Evolutionary conservation across 2,888 invertebrate species (phyloP).

Genomic region (Melieria crassipennis): DNA sequence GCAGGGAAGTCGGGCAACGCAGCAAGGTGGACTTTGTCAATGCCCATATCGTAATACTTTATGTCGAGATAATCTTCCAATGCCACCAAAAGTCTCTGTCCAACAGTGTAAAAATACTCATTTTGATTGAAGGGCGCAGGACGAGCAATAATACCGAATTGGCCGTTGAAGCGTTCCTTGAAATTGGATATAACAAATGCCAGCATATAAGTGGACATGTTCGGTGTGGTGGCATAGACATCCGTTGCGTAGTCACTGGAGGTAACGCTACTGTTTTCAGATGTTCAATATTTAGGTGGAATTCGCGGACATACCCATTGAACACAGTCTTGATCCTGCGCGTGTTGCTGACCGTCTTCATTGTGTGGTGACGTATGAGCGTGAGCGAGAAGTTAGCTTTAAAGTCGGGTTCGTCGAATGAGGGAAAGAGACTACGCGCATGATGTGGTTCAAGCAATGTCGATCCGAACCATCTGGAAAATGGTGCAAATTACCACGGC

Average conservation of each 20-base stretch:
- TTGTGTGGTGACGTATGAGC: conserved; percentile 60
- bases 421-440: conserved; percentile 79
- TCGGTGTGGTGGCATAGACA: conserved; percentile 63
- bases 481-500: neutral
- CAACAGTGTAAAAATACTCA: conserved; percentile 69
- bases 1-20: conserved; percentile 82
- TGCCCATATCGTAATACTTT: conserved; percentile 68
- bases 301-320: conserved; percentile 48
- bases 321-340: conserved; percentile 31
- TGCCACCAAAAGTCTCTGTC: conserved; percentile 41
- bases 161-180: conserved; percentile 40
- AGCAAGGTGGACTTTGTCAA: conserved; percentile 79
- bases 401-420: conserved; percentile 80
- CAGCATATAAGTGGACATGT: conserved; percentile 83
- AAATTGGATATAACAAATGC: conserved; percentile 78
- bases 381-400: conserved; percentile 74
- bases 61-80: conserved; percentile 76
- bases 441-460: conserved; percentile 77
- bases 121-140: conserved; percentile 74
- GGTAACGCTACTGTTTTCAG: too few species aligned
- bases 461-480: conserved; percentile 70
- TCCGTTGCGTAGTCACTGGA: conserved; percentile 49
- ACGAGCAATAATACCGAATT: conserved; percentile 72
- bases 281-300: neutral
- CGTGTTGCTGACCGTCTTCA: conserved; percentile 54